Percentiles rank a stretch among this genome's conserved stretches.
Evolutionary conservation across 2,797 vertebrate genomes (phyloP).

Genomic region (Momotus momota): DNA sequence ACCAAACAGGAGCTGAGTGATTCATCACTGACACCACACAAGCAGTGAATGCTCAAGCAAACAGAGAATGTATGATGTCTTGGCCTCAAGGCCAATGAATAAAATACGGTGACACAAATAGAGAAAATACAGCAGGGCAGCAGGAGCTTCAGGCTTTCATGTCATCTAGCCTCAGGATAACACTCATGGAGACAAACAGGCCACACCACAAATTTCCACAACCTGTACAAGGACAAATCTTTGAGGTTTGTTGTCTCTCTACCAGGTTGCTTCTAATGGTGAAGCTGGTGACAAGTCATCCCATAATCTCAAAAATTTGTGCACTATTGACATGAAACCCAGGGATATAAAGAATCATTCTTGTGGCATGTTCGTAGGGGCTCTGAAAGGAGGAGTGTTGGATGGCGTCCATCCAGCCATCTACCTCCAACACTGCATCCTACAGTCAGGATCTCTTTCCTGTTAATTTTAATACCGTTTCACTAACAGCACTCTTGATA

Average conservation of each 20-base stretch:
- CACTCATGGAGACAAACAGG: not conserved
- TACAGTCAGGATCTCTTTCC: not conserved
- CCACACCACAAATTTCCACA: not conserved
- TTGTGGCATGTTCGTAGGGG: fast-evolving
- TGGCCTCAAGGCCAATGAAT: not conserved
- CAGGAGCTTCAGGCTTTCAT: not conserved
- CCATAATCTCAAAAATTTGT: not conserved
- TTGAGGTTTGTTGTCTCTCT: not conserved
- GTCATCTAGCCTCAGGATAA: not conserved
- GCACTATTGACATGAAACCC: not conserved
- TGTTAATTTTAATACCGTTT: not conserved
- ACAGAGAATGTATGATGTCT: not conserved
- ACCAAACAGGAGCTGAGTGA: not conserved
- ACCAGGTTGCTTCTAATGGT: not conserved
- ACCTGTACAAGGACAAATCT: not conserved
- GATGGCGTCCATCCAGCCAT: not conserved
- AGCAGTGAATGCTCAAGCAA: not conserved
- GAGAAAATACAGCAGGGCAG: not conserved
- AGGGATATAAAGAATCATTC: not conserved
- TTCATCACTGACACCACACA: not conserved
- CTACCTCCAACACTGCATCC: not conserved
- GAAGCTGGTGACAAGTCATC: not conserved
- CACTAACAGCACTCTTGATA: not conserved
- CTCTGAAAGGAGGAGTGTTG: not conserved
- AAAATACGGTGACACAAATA: not conserved